phyloP scores from a whole-genome alignment of 2,797 vertebrate species.

The Rallus crepitans region DNA sequence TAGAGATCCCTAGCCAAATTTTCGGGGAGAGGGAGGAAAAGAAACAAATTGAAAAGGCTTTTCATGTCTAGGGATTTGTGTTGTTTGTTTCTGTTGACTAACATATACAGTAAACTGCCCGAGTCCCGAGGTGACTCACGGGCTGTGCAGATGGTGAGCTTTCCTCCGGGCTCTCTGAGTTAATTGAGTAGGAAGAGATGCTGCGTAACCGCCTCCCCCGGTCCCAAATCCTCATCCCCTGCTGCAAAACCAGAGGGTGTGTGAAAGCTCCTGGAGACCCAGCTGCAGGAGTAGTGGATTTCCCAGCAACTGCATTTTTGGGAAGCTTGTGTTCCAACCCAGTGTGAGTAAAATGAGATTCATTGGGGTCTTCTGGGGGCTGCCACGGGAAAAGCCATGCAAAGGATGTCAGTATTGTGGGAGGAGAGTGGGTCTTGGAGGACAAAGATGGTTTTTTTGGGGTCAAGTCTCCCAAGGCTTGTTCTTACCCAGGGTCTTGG shows the following conservation, averaged over 20 bases:
- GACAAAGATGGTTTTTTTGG: neutral
- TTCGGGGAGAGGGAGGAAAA: neutral
- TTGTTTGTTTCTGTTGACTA: conserved; percentile 59
- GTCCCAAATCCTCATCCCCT: neutral
- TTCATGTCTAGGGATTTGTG: conserved; percentile 33
- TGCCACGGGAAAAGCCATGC: neutral
- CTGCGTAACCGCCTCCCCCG: neutral
- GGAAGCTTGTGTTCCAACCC: conserved; percentile 49
- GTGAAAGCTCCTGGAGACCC: conserved; percentile 70
- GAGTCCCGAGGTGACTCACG: conserved; percentile 61
- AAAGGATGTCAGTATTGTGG: neutral
- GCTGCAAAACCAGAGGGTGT: conserved; percentile 34
- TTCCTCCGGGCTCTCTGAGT: neutral
- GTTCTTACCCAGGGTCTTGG: neutral
- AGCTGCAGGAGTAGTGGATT: conserved; percentile 25
- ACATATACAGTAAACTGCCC: conserved; percentile 31
- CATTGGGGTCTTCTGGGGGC: conserved; percentile 9
- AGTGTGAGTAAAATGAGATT: neutral
- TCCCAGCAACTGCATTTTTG: conserved; percentile 29
- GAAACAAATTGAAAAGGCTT: neutral
- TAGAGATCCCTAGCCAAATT: neutral
- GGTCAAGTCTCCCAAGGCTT: neutral
- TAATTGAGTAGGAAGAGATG: conserved; percentile 33
- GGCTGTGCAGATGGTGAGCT: conserved; percentile 68
- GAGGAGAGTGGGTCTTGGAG: neutral